These are phyloP conservation scores for Umimayanthus chanpuru DNA, from an alignment of 92 coral and sea anemone genomes.

Conservation along the genomic window DNA sequence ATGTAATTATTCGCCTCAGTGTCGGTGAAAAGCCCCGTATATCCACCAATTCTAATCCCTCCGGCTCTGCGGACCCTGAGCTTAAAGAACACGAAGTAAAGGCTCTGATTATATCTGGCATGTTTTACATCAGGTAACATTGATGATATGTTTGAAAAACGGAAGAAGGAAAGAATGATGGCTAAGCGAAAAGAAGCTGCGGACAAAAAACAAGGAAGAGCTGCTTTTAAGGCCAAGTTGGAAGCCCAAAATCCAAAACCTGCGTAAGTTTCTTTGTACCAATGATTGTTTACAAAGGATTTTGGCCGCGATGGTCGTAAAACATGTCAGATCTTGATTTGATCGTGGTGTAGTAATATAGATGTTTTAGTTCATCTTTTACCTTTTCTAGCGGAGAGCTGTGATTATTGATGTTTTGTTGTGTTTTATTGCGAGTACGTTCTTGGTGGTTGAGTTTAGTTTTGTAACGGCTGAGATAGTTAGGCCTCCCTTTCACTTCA, in stretches of 20 bases:
- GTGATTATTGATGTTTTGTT: too few species aligned
- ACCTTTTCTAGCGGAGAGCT: too few species aligned
- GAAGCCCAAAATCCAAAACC: conserved; percentile 80
- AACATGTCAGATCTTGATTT: background rate
- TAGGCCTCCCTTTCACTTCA: too few species aligned
- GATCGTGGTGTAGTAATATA: background rate
- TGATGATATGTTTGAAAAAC: conserved; percentile 73
- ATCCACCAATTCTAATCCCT: too few species aligned
- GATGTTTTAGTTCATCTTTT: background rate
- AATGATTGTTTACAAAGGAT: background rate
- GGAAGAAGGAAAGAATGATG: conserved; percentile 77
- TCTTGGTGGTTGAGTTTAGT: too few species aligned
- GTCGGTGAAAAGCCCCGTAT: too few species aligned
- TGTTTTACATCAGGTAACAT: conserved; percentile 44
- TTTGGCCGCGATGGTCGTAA: background rate
- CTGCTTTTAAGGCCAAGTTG: conserved; percentile 87
- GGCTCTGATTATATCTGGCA: too few species aligned
- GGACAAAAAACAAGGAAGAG: conserved; percentile 77
- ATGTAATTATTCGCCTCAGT: too few species aligned
- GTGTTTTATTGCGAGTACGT: too few species aligned
- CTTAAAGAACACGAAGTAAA: too few species aligned
- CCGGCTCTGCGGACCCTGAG: too few species aligned
- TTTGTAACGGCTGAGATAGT: too few species aligned
- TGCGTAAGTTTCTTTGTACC: conserved; percentile 49
- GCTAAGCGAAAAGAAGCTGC: conserved; percentile 80